Base-by-base conservation (phyloP, 2,797 vertebrate species). In the Atherinosoma microstoma region DNA sequence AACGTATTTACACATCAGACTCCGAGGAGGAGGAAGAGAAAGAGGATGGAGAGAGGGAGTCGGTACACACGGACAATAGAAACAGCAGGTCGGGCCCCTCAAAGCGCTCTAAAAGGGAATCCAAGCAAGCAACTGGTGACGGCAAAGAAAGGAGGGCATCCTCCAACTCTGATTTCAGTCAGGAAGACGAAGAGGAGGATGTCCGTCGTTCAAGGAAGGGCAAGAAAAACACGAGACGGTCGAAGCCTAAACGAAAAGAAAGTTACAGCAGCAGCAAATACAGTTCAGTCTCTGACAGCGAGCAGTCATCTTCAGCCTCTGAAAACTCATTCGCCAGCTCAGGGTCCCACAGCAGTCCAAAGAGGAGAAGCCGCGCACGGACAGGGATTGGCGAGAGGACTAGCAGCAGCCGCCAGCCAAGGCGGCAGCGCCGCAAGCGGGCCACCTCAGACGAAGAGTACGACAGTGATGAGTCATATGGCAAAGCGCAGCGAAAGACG, bases 311-410 rank as follows among this genome's bases (percentile, higher is more conserved):
- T 38, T 84, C 91, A 63, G 76, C 82, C 81, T 92, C 93, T 6
- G 93, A 93, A 79, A 90, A 90, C 45, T 89, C 88, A 5, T 78
- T 73, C 53, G 85, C 85, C 82, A 94, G 93, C 89, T 94, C 93
- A 77, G 92, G 90, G 87, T 92, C 93, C 73, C 84, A 64, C 75
- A 93, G 92, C 87, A 92, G 90, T 90, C 89, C 91, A 88, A 94
- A 93, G 92, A 92, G 83, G 73, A 87, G 84, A 60, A 60, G 73
- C 62, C 72, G 58, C 58, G 76, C 68, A 30, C 74, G 20, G 66
- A 64, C 87, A 4, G 69, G 76, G 59, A 66, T 62, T 8, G 63
- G 78, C 0, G 80, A 82, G 62, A 75, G 73, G 82, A 83, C 86
- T 10, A 32, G 30, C 30, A 32, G 30, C 30, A 24, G 73, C 40